Evolutionary conservation across 1,140 invertebrate genomes (phyloP).

Genomic region (Bilobella aurantiaca): DNA sequence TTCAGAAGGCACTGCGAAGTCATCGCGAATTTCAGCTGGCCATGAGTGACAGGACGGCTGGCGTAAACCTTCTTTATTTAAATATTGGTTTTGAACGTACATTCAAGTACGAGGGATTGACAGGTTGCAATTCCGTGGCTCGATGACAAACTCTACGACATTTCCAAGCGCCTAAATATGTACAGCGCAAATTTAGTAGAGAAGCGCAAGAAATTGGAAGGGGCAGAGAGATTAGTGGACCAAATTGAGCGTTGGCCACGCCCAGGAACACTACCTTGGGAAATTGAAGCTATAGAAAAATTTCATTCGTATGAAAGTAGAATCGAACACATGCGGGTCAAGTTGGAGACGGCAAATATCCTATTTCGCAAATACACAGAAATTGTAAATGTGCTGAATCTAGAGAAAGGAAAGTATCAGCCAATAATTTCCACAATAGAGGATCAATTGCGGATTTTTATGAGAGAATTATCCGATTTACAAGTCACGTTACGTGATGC

Average conservation of each 20-base stretch:
- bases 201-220: conserved; percentile 26
- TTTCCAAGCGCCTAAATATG: conserved; percentile 20
- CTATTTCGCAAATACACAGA: conserved; percentile 23
- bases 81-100: not conserved
- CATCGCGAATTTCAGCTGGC: conserved; percentile 33
- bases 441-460: conserved; percentile 14
- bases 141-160: conserved; percentile 32
- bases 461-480: conserved; percentile 18
- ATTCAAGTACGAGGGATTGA: not conserved
- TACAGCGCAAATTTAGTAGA: conserved; percentile 13
- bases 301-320: conserved; percentile 19
- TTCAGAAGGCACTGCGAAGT: conserved; percentile 30
- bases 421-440: conserved; percentile 19
- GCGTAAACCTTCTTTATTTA: conserved; percentile 6
- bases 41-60: conserved; percentile 9
- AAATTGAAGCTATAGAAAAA: conserved; percentile 18
- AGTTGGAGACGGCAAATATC: conserved; percentile 22
- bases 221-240: conserved; percentile 25
- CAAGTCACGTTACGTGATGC: conserved; percentile 27
- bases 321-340: conserved; percentile 27
- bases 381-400: conserved; percentile 15
- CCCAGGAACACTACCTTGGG: conserved; percentile 32
- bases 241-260: conserved; percentile 30
- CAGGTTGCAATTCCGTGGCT: conserved; percentile 31
- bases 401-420: conserved; percentile 23